Conservation (phyloP, 2,113 vertebrate genomes). For the Sisor rabdophorus region DNA sequence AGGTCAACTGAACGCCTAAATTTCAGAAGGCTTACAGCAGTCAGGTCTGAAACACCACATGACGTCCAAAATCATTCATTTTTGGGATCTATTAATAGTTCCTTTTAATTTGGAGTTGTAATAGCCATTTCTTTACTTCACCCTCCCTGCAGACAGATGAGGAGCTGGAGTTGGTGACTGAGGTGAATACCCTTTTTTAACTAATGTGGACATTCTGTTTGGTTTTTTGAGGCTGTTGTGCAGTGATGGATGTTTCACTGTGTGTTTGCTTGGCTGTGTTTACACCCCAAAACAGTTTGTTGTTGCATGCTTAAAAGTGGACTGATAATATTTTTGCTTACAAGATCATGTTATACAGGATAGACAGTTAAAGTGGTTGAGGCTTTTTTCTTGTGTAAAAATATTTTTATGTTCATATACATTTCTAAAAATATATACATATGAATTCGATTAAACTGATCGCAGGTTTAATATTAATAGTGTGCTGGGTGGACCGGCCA, state of each 20-base stretch:
- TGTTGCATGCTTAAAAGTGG: conserved; percentile 15
- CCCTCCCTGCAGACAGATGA: conserved; percentile 82
- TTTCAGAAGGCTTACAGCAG: neutral
- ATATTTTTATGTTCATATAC: too few relatives aligned
- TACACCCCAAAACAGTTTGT: neutral
- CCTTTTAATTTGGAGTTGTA: conserved; percentile 34
- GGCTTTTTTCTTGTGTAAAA: neutral
- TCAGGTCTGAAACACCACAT: neutral
- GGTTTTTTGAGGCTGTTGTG: conserved; percentile 46
- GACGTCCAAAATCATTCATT: neutral
- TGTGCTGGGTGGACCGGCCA: too few relatives aligned
- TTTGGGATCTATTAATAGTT: neutral
- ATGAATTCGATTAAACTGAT: neutral
- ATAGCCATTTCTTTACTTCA: conserved; percentile 31
- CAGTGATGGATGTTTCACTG: neutral
- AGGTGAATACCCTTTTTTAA: conserved; percentile 67
- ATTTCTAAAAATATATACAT: neutral
- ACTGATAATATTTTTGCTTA: neutral
- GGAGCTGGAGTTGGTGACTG: conserved; percentile 96
- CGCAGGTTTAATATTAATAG: neutral
- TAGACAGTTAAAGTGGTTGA: neutral
- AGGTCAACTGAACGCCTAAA: neutral
- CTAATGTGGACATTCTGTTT: conserved; percentile 45
- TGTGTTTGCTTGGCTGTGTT: conserved; percentile 5
- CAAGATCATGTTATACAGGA: neutral